Base-by-base conservation (phyloP, 2,113 vertebrate genomes). In the Syngnathus floridae region DNA sequence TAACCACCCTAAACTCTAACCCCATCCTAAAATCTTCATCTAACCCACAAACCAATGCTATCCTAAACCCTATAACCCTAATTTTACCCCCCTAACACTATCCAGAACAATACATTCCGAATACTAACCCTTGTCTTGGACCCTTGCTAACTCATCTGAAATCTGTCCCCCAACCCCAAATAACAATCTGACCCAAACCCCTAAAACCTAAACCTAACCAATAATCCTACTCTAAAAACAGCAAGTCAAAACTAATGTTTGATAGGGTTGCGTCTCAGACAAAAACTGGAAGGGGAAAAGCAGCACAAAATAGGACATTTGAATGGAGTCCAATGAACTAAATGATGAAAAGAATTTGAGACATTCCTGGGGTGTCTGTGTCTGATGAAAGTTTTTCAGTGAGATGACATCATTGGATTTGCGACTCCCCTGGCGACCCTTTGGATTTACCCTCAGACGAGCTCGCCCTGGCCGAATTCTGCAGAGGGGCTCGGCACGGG, bases 371-470 rank as follows among this genome's bases (percentile, higher is more conserved):
- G 17, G 78, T 71, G 73, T 75, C 77, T 57, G 67, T 9, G 63
- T 73, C 72, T 88, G 82, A 88, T 82, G 84, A 84, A 88, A 84
- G 79, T 70, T 69, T 84, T 87, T 84, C 83, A 84, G 66, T 4
- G 68, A 46, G 57, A 59, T 87, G 82, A 87, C 86, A 84, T 87
- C 80, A 87, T 61, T 46, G 49, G 35, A 17, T 36, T 74, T 84
- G 79, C 81, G 76, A 69, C 16, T 26, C 77, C 83, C 81, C 81
- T 38, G 9, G 67, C 31, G 70, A 78, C 62, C 69, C 31, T 12
- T 2, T 1, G 62, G 70, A 43, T 85, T 85, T 76, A 79, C 83
- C 78, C 82, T 80, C 83, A 81, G 71, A 83, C 63, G 17, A 62
- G 52, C 76, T 64, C 49, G 4, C 66, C 72, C 38, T 5, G 56